phyloP scores from a whole-genome alignment of 2,113 vertebrate species.

The Pseudorasbora parva region DNA sequence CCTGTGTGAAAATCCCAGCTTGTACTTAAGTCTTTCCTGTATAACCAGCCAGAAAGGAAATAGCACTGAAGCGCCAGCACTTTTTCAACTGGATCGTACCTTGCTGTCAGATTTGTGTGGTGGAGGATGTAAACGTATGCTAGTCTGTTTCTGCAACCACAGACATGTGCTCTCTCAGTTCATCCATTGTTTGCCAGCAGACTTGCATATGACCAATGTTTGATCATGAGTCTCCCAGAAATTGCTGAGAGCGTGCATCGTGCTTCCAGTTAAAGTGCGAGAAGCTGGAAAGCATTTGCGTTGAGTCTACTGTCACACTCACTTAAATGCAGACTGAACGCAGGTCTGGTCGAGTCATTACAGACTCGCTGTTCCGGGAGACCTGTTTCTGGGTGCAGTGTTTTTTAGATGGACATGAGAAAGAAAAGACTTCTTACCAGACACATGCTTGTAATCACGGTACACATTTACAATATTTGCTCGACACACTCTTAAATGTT shows the following conservation, averaged over 20 bases:
- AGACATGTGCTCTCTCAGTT: constrained; percentile 32
- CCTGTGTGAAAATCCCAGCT: constrained; percentile 2
- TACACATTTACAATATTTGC: not conserved
- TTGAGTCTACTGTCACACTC: constrained; percentile 8
- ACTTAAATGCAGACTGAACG: not conserved
- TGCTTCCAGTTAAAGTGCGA: not conserved
- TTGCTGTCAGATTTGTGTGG: constrained; percentile 10
- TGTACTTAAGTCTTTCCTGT: constrained; percentile 2
- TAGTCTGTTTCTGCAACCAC: constrained; percentile 33
- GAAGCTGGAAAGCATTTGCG: constrained; percentile 17
- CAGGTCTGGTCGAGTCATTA: not conserved
- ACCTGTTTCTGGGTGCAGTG: not conserved
- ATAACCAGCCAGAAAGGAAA: constrained; percentile 27
- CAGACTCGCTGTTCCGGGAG: not conserved
- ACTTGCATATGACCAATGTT: not conserved
- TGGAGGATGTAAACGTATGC: constrained; percentile 28
- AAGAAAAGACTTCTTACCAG: not conserved
- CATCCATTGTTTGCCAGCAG: not conserved
- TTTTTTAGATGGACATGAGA: constrained; percentile 12
- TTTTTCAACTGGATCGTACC: constrained; percentile 30
- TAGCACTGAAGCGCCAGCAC: not conserved
- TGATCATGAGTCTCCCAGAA: not conserved
- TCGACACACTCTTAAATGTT: not conserved
- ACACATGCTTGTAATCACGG: constrained; percentile 6
- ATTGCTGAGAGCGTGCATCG: not conserved